Base-by-base conservation (phyloP, 2,113 vertebrate species). In the Brienomyrus longianalis region DNA sequence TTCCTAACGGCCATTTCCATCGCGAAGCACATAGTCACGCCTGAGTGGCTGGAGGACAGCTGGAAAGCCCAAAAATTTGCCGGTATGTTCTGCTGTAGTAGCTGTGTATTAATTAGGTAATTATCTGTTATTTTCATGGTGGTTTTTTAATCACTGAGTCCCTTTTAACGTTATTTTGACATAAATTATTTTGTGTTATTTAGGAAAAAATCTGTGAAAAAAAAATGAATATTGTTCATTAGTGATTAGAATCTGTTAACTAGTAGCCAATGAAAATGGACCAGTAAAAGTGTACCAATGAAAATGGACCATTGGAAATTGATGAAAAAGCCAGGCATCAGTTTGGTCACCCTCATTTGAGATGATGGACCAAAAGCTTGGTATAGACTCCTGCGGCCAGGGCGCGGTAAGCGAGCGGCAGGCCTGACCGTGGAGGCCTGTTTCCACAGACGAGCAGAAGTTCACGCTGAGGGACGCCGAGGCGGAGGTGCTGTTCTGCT, bases 1-100 rank as follows among this genome's bases (percentile, higher is more conserved):
- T 99, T 99, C 94, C 96, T 99, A 90, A 98, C 97, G 0, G 97
- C 98, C n/a, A 96, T 99, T 93, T 98, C 98, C 1, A 94, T 98
- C 52, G 98, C 97, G 59, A 97, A 97, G 94, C 97, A 99, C 94
- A 97, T 99, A 0, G 96, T 99, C 88, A 98, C 97, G 3, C 97
- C 98, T 0, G 98, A 99, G 52, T 99, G 98, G 98, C 94, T 99
- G 89, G 98, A 99, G 89, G 98, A 99, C 83, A 97, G 98, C 93
- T 98, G 97, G 95, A 98, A 96, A 92, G 94, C 95, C 90, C 98
- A 99, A 95, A 96, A 96, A 89, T 99, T 99, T 93, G 92, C 98
- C 19, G 97, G 97, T 98, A 90, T 92, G 70, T 83, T 87, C 17
- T 17, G 93, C 92, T 92, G 50, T 17, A 31, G 51, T 39, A 9